Evolutionary conservation across 2,888 invertebrate genomes (phyloP).

Genomic region (Caenorhabditis becei): DNA sequence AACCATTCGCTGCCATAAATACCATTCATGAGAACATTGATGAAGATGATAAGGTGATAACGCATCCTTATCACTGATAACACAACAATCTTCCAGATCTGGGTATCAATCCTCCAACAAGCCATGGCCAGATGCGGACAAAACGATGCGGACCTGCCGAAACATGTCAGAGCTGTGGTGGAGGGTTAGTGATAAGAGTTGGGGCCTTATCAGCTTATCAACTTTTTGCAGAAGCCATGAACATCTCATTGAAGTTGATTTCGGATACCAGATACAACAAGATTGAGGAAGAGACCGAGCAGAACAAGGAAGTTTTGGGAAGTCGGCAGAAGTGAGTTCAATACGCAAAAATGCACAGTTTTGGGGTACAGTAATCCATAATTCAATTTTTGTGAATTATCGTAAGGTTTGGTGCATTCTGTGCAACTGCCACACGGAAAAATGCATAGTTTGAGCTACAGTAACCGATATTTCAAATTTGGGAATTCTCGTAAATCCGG

Average conservation of each 20-base stretch:
- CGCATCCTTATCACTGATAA: neutral
- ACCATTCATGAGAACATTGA: slow-evolving; percentile 56
- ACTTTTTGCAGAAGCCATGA: slow-evolving; percentile 77
- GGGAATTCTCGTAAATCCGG: too few relatives aligned
- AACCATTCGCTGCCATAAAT: slow-evolving; percentile 53
- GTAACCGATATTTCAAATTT: too few relatives aligned
- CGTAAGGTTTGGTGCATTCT: too few relatives aligned
- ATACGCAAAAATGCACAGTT: too few relatives aligned
- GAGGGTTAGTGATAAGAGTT: slow-evolving; percentile 68
- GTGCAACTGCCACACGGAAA: too few relatives aligned
- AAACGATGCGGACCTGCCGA: slow-evolving; percentile 70
- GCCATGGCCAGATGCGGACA: slow-evolving; percentile 76
- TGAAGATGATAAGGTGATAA: slow-evolving; percentile 66
- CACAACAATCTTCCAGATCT: slow-evolving; percentile 59
- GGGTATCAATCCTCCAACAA: slow-evolving; percentile 77
- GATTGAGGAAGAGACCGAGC: slow-evolving; percentile 78
- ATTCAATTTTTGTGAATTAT: too few relatives aligned
- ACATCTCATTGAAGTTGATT: slow-evolving; percentile 78
- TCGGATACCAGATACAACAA: slow-evolving; percentile 78
- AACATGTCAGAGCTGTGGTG: slow-evolving; percentile 75
- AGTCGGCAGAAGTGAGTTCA: slow-evolving; percentile 60
- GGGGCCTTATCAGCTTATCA: neutral
- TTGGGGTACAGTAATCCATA: too few relatives aligned
- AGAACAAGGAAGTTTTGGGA: slow-evolving; percentile 68
- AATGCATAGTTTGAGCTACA: too few relatives aligned